Conservation (phyloP, 1,140 invertebrate species). For the Platorchestia sp. region DNA sequence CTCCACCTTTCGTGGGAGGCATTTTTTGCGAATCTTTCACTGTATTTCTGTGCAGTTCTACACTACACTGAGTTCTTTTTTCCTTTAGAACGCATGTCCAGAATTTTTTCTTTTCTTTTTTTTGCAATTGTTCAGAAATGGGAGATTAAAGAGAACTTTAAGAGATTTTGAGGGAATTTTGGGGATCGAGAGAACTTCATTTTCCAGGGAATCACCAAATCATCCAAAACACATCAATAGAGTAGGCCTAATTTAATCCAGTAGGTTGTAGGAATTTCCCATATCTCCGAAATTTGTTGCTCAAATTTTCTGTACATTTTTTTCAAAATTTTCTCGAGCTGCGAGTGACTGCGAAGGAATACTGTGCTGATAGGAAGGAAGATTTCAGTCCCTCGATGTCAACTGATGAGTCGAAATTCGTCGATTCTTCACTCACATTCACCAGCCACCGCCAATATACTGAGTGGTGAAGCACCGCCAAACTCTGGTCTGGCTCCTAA, state of each 20-base stretch:
- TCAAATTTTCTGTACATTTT: neutral
- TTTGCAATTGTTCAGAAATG: neutral
- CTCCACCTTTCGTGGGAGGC: neutral
- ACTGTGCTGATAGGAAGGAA: neutral
- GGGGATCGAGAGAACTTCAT: neutral
- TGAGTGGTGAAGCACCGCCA: neutral
- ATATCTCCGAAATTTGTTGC: neutral
- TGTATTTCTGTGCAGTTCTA: neutral
- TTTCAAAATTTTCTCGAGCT: neutral
- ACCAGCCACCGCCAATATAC: neutral
- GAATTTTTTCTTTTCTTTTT: neutral
- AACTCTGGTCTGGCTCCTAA: neutral
- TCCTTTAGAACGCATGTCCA: neutral
- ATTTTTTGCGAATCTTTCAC: neutral
- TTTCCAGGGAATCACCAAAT: slow-evolving; percentile 8
- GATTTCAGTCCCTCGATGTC: neutral
- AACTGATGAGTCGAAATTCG: neutral
- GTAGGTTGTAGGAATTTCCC: neutral
- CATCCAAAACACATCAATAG: neutral
- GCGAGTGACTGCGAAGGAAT: neutral
- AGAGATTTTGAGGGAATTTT: neutral
- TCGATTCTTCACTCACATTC: neutral
- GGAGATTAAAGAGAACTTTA: neutral
- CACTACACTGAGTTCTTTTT: neutral
- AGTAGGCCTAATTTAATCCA: neutral